Conservation (phyloP, 1,140 invertebrate species). For the Adelges cooleyi region DNA sequence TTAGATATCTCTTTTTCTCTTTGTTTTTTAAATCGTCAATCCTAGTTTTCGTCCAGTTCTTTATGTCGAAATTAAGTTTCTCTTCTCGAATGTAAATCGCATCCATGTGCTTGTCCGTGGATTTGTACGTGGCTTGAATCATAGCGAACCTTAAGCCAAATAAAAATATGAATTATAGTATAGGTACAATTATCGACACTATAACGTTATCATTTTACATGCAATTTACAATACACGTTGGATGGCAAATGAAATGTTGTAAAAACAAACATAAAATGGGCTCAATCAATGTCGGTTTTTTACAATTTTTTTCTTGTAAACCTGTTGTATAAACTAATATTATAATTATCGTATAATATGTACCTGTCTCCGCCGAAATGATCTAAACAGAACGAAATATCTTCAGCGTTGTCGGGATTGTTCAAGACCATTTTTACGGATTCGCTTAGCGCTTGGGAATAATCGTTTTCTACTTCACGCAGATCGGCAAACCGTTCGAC, state of each 20-base stretch:
- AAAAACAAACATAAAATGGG: too few species aligned
- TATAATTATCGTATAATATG: too few species aligned
- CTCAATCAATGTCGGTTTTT: too few species aligned
- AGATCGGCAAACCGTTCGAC: not conserved
- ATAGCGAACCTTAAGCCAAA: not conserved
- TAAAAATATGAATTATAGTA: too few species aligned
- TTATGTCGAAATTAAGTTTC: not conserved
- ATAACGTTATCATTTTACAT: too few species aligned
- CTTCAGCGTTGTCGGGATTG: not conserved
- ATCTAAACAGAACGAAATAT: too few species aligned
- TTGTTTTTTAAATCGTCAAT: not conserved
- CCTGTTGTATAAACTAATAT: too few species aligned
- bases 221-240: too few species aligned
- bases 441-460: not conserved
- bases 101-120: not conserved
- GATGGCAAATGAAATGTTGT: too few species aligned
- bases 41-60: not conserved
- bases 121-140: not conserved
- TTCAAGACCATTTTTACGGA: not conserved
- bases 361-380: too few species aligned
- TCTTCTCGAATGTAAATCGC: not conserved
- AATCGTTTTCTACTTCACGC: not conserved
- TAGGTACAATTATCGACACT: too few species aligned
- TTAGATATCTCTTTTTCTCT: not conserved
- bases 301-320: too few species aligned